Evolutionary conservation across 2,888 invertebrate genomes (phyloP).

Genomic region (Euspilapteryx auroguttella): DNA sequence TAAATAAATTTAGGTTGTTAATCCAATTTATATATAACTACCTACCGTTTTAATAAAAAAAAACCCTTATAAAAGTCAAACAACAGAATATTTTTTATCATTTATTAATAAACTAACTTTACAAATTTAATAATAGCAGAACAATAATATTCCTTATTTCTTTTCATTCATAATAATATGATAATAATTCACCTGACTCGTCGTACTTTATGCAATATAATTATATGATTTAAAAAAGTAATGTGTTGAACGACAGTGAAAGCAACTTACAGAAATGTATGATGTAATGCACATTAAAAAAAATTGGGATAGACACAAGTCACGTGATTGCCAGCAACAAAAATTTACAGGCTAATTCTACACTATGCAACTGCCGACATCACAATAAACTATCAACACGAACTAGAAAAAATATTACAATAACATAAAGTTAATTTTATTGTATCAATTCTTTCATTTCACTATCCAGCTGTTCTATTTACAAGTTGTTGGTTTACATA

Average conservation of each 20-base stretch:
- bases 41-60: too few species aligned
- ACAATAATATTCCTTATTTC: conserved; percentile 63
- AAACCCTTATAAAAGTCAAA: too few species aligned
- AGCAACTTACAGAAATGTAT: conserved; percentile 55
- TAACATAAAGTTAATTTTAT: conserved; percentile 50
- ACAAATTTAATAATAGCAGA: conserved; percentile 63
- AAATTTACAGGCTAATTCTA: conserved; percentile 18
- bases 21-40: too few species aligned
- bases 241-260: conserved; percentile 55
- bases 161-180: conserved; percentile 60
- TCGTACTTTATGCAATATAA: conserved; percentile 55
- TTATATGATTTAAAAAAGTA: conserved; percentile 60
- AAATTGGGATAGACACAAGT: conserved; percentile 20
- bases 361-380: background rate
- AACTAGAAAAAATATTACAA: conserved; percentile 45
- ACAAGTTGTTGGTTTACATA: too few species aligned
- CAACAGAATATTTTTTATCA: conserved; percentile 49
- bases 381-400: conserved; percentile 18
- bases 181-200: conserved; percentile 51
- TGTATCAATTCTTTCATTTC: conserved; percentile 48
- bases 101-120: conserved; percentile 64
- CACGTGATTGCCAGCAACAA: conserved; percentile 38
- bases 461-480: conserved; percentile 51
- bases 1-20: too few species aligned
- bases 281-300: conserved; percentile 53